These are phyloP conservation scores for Nixonia krombeini DNA, from an alignment of 1,140 invertebrate species.

Conservation along the genomic window DNA sequence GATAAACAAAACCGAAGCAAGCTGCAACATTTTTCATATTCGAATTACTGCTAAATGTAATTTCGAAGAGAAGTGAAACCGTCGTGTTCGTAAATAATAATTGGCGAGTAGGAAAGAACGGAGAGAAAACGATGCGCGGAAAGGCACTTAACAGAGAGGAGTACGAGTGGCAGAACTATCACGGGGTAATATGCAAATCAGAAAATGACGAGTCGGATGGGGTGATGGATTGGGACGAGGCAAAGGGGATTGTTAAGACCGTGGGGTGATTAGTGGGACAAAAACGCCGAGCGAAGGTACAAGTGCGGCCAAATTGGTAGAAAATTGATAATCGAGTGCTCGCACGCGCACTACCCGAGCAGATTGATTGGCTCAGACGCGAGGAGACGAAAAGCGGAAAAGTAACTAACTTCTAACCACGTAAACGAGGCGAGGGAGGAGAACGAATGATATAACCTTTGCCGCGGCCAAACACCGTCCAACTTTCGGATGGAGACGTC, in stretches of 20 bases:
- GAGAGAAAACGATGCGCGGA: slow-evolving; percentile 34
- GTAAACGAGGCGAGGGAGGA: no score
- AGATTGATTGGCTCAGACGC: slow-evolving; percentile 49
- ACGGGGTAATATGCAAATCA: slow-evolving; percentile 62
- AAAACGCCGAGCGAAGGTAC: slow-evolving; percentile 66
- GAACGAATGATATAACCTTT: no score
- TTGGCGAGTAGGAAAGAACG: slow-evolving; percentile 29
- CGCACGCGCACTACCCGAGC: slow-evolving; percentile 24
- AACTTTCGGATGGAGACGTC: not conserved
- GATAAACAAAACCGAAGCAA: no score
- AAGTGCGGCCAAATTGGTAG: slow-evolving; percentile 71
- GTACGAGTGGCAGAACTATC: slow-evolving; percentile 55
- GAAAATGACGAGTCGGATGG: slow-evolving; percentile 56
- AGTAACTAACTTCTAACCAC: no score
- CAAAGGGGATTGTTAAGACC: slow-evolving; percentile 60
- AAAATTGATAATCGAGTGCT: slow-evolving; percentile 69
- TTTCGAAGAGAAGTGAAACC: no score
- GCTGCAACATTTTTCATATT: no score
- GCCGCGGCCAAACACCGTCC: not conserved
- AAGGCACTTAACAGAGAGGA: slow-evolving; percentile 36
- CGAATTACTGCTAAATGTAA: no score
- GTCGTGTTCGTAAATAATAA: no score
- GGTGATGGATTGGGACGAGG: slow-evolving; percentile 56
- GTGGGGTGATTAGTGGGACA: slow-evolving; percentile 70
- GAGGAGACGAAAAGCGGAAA: no score